phyloP scores from a whole-genome alignment of 2,113 vertebrate species.

The Scartelaos histophorus region DNA sequence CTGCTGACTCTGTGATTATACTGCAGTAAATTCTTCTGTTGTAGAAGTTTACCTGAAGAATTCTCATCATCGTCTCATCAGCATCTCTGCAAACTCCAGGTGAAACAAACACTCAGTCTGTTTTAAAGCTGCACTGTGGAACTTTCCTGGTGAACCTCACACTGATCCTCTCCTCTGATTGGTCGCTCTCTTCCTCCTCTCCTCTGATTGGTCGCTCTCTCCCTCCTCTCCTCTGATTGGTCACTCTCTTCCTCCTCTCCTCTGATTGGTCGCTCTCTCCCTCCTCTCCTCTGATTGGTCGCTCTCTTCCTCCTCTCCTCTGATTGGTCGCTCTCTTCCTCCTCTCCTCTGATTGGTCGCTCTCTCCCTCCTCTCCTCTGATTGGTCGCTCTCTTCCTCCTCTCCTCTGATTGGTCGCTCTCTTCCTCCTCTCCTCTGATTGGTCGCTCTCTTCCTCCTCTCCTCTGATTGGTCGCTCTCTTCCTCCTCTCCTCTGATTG shows the following conservation, averaged over 20 bases:
- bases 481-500: no score
- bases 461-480: not conserved
- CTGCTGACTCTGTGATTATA: not conserved
- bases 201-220: not conserved
- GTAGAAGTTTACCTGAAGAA: constrained; percentile 90
- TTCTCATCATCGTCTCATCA: constrained; percentile 84
- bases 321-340: not conserved
- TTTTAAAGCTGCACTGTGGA: no score
- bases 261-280: no score
- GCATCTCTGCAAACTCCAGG: constrained; percentile 88
- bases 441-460: not conserved
- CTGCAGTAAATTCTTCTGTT: constrained; percentile 21
- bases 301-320: not conserved
- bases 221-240: not conserved
- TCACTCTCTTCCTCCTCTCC: not conserved
- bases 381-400: no score
- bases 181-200: not conserved
- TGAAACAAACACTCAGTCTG: constrained; percentile 38
- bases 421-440: no score
- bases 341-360: not conserved
- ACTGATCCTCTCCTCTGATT: no score
- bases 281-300: no score
- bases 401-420: no score
- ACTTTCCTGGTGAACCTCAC: no score
- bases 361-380: not conserved